phyloP scores from a whole-genome alignment of 2,888 invertebrate species.

The Anoplius nigerrimus region DNA sequence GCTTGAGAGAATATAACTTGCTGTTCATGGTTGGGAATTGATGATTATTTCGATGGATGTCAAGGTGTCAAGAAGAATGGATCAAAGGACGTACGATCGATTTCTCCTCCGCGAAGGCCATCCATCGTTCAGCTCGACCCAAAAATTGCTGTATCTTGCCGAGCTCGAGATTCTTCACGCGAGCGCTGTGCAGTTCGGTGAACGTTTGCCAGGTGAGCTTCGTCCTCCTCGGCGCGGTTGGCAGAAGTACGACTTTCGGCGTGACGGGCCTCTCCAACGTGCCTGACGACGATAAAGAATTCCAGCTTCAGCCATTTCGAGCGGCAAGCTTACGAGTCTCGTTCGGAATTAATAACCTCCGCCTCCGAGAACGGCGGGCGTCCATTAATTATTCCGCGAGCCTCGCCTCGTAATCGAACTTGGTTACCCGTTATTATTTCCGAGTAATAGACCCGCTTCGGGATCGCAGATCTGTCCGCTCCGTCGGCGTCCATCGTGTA shows the following conservation, averaged over 20 bases:
- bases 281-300: slow-evolving; percentile 70
- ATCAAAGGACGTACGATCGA: slow-evolving; percentile 76
- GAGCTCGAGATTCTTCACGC: slow-evolving; percentile 73
- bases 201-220: slow-evolving; percentile 77
- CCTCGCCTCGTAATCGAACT: slow-evolving; percentile 66
- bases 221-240: slow-evolving; percentile 55
- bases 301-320: slow-evolving; percentile 72
- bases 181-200: slow-evolving; percentile 79
- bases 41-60: background rate
- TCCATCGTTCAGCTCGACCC: slow-evolving; percentile 81
- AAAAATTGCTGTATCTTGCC: slow-evolving; percentile 75
- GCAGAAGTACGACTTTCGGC: slow-evolving; percentile 26
- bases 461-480: too few species aligned
- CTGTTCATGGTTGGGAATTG: background rate
- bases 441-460: slow-evolving; percentile 79
- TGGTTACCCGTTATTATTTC: slow-evolving; percentile 78
- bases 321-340: too few species aligned
- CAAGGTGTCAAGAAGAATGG: too few species aligned
- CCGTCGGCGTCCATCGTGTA: too few species aligned
- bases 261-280: slow-evolving; percentile 36
- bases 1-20: too few species aligned
- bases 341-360: too few species aligned
- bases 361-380: too few species aligned
- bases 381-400: too few species aligned
- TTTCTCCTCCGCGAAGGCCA: slow-evolving; percentile 80